Conservation (phyloP, 2,113 vertebrate species). For the Pelobates fuscus region DNA sequence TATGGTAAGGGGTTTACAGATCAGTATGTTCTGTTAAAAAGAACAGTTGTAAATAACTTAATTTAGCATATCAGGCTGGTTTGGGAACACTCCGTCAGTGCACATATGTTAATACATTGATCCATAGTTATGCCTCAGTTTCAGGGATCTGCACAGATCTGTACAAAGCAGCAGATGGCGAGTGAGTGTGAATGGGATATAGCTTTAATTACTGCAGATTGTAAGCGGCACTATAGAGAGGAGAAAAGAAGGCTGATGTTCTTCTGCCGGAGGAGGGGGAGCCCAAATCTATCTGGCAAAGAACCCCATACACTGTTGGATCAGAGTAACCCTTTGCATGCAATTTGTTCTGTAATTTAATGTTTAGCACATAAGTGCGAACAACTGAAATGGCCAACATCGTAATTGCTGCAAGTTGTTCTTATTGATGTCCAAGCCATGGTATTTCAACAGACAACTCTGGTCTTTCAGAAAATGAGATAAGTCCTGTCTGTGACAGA, state of each 20-base stretch:
- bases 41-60: background rate
- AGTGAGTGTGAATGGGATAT: constrained; percentile 85
- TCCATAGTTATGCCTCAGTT: constrained; percentile 3
- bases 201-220: constrained; percentile 87
- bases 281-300: constrained; percentile 75
- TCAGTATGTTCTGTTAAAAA: no score
- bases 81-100: background rate
- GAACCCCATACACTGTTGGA: constrained; percentile 7
- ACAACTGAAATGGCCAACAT: background rate
- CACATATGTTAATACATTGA: background rate
- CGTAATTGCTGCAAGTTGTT: no score
- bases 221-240: constrained; percentile 80
- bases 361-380: no score
- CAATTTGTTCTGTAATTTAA: background rate
- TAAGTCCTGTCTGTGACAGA: no score
- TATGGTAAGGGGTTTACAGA: no score
- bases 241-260: constrained; percentile 72
- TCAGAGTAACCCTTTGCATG: constrained; percentile 16
- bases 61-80: background rate
- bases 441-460: no score
- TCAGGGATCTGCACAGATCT: constrained; percentile 16
- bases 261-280: constrained; percentile 65
- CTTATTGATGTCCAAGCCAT: background rate
- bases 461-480: no score
- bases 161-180: constrained; percentile 72